A percentile compares a stretch with the other conserved stretches of the same genome.
Evolutionary conservation across 2,888 invertebrate genomes (phyloP).

Genomic region (Amblyjoppa fuscipennis): DNA sequence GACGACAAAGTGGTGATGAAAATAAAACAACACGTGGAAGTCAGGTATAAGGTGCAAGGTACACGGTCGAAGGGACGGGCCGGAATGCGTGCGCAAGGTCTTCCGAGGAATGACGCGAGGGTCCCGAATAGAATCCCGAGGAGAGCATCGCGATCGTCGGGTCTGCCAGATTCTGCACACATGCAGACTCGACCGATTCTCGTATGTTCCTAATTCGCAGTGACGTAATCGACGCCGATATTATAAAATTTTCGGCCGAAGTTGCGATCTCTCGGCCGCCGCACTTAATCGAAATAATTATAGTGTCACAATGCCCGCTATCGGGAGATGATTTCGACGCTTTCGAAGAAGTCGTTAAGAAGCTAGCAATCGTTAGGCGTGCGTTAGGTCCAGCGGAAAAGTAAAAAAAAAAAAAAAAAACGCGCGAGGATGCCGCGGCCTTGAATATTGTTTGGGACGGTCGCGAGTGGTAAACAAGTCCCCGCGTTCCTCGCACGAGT

Average conservation of each 20-base stretch:
- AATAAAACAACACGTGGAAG: neutral
- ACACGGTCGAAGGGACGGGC: slow-evolving; percentile 1
- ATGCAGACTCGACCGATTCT: neutral
- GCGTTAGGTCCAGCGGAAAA: neutral
- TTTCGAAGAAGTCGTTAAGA: neutral
- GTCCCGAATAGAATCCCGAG: slow-evolving; percentile 17
- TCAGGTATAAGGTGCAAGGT: neutral
- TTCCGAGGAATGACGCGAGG: slow-evolving; percentile 19
- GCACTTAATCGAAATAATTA: neutral
- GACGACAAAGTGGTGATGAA: neutral
- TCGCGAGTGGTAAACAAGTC: slow-evolving; percentile 14
- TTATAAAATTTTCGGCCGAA: neutral
- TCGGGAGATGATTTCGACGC: neutral
- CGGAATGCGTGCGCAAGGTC: slow-evolving; percentile 1
- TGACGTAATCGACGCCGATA: slow-evolving; percentile 11
- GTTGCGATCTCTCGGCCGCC: neutral
- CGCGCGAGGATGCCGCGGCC: slow-evolving; percentile 2
- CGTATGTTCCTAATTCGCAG: neutral
- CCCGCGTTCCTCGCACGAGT: slow-evolving; percentile 12
- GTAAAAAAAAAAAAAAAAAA: neutral
- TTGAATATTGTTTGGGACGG: slow-evolving; percentile 29
- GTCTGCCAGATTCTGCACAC: neutral
- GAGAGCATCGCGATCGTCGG: neutral
- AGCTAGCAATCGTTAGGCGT: neutral
- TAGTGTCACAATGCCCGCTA: neutral